phyloP scores from a whole-genome alignment of 2,888 invertebrate genomes.

The Nasonia oneida region DNA sequence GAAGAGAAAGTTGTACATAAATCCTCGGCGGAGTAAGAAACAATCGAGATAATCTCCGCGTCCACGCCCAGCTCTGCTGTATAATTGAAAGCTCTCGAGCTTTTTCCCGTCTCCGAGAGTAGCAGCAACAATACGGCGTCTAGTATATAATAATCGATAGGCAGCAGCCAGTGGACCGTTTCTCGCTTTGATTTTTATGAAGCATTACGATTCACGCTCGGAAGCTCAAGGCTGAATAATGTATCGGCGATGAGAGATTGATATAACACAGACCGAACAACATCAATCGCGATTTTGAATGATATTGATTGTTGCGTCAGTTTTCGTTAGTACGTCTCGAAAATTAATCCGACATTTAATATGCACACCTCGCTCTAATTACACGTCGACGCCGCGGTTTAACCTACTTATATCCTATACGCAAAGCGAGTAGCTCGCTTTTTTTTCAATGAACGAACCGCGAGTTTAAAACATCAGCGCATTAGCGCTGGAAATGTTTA shows the following conservation, averaged over 20 bases:
- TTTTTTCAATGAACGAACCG: not conserved
- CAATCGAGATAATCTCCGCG: slow-evolving; percentile 3
- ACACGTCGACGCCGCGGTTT: not conserved
- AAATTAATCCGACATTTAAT: not conserved
- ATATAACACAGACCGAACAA: not conserved
- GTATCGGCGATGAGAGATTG: not conserved
- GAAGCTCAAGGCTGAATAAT: not conserved
- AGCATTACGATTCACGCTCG: not conserved
- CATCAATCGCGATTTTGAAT: not conserved
- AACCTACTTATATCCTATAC: not conserved
- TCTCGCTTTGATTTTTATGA: not conserved
- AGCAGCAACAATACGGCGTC: not conserved
- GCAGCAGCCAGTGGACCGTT: not conserved
- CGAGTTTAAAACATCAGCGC: not conserved
- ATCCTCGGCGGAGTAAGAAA: not conserved
- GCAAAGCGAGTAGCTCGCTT: not conserved
- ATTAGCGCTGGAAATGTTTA: not conserved
- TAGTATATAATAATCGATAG: not conserved
- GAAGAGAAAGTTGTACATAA: not conserved
- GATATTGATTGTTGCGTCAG: not conserved
- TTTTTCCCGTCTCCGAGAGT: not conserved
- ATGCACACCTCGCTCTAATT: not conserved
- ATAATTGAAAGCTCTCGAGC: not conserved
- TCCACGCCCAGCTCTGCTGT: not conserved
- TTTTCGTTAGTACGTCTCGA: not conserved